phyloP scores from a whole-genome alignment of 2,113 vertebrate species.

The Neolamprologus falcicula region DNA sequence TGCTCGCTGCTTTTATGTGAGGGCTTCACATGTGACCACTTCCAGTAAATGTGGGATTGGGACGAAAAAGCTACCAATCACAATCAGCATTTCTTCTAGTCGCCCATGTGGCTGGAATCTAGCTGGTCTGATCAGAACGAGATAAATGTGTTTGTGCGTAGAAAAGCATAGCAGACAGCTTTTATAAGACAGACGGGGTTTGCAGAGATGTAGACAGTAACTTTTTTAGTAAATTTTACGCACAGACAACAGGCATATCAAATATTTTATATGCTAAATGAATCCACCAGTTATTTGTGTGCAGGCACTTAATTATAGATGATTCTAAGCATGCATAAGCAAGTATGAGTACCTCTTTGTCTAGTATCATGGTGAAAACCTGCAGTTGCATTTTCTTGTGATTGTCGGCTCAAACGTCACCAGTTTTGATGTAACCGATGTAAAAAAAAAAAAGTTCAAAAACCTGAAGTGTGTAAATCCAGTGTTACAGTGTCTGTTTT shows the following conservation, averaged over 20 bases:
- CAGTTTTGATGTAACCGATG: background rate
- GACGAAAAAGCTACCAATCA: background rate
- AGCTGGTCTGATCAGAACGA: background rate
- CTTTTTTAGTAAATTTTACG: background rate
- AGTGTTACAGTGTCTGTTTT: background rate
- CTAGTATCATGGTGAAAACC: background rate
- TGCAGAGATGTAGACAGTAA: background rate
- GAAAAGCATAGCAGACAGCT: background rate
- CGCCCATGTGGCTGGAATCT: background rate
- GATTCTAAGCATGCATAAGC: background rate
- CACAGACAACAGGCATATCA: background rate
- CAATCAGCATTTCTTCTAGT: background rate
- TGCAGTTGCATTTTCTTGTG: background rate
- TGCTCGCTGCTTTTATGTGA: background rate
- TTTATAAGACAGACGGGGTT: background rate
- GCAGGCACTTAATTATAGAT: background rate
- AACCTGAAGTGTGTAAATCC: background rate
- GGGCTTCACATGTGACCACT: background rate
- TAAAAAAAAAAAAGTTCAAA: background rate
- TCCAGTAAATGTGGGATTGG: background rate
- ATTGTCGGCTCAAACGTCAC: background rate
- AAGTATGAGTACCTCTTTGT: background rate
- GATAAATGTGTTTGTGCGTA: background rate
- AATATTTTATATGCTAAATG: background rate
- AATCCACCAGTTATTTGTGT: background rate